Base-by-base conservation (phyloP, 2,797 vertebrate genomes). In the Anableps anableps region DNA sequence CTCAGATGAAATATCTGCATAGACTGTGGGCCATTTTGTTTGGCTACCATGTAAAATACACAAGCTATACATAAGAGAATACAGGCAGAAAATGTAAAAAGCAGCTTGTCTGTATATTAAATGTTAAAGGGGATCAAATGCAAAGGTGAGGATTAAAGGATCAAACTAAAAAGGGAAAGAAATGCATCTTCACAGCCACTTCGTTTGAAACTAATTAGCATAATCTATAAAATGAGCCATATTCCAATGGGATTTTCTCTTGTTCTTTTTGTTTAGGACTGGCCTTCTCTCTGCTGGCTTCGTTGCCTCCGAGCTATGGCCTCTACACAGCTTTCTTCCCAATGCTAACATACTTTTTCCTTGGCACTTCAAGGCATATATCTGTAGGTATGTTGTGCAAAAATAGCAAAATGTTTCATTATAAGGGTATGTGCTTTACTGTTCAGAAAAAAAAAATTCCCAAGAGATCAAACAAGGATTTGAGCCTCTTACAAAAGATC, bases 301-400 rank as follows among this genome's bases (percentile, higher is more conserved):
- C 93, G 0, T 80, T 99, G 1, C 95, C 97, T 34, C 94, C 97
- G 0, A 85, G 91, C 83, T 98, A 98, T 0, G 98, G 97, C 7
- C 94, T 99, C 58, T 97, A 97, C 86, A 95, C 97, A 0, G 97
- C 97, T 2, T 99, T 99, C 92, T 98, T 97, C 86, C 97, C 98
- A 7, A 48, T 96, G 66, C 76, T 99, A 38, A 87, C 92, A 7
- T 99, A 99, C 94, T 96, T 98, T 89, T 95, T 99, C 90, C 92
- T 99, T 23, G 98, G 98, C n/a, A 97, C 97, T 62, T 99, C 98
- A 3, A 97, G 94, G 87, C 98, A 99, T 85, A 97, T 99, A 89
- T 98, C 98, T 84, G 95, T 96, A 26, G 98, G 98, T 99, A 95
- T 93, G 97, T 94, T 16, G 41, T 36, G 34, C 2, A 62, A 45